Base-by-base conservation (phyloP, 2,888 invertebrate genomes). In the Germaria angustata region DNA sequence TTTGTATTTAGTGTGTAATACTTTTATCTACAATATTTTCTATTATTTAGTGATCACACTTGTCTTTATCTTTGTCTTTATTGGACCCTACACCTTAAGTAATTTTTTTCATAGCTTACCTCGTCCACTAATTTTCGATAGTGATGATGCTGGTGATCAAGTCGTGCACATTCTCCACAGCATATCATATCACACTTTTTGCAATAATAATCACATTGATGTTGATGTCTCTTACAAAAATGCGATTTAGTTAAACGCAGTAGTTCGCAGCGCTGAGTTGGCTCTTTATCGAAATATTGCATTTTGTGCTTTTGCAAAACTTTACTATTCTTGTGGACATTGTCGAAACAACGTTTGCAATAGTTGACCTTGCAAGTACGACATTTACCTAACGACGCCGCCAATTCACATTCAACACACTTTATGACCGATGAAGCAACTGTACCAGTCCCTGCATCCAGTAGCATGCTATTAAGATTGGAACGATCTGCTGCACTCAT, bases 261-360 rank as follows among this genome's bases (percentile, higher is more conserved):
- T 20, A 75, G 15, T 32, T 51, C 75, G 8, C 2, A 83, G 36
- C 2, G 22, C 55, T 15, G n/a, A 1, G 73, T 83, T 2, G 32
- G 53, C 1, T 69, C 72, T 65, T 71, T 66, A 7, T 86, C 84
- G 9, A 85, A 55, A 39, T 84, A 34, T 0, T 80, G 32, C 51
- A 86, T 7, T 11, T 59, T 41, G 75, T 91, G 91, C 13, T 80
- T 83, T 80, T 89, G 86, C 2, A 91, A 85, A 1, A 88, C 88
- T 81, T 87, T 88, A 32, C 89, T 89, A 36, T 87, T 85, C 13
- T 84, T 85, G 78, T 91, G 91, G 0, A 91, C 87, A 1, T 68
- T 79, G 0, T 87, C 85, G 55, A 89, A 91, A 75, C 91, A 91
- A 4, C 68, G 78, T 5, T 84, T 85, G 81, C 91, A 91, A 46